Percentiles rank a stretch among this genome's conserved stretches.
Evolutionary conservation across 1,140 invertebrate genomes (phyloP).

Genomic region (Lamellibrachia luymesi): DNA sequence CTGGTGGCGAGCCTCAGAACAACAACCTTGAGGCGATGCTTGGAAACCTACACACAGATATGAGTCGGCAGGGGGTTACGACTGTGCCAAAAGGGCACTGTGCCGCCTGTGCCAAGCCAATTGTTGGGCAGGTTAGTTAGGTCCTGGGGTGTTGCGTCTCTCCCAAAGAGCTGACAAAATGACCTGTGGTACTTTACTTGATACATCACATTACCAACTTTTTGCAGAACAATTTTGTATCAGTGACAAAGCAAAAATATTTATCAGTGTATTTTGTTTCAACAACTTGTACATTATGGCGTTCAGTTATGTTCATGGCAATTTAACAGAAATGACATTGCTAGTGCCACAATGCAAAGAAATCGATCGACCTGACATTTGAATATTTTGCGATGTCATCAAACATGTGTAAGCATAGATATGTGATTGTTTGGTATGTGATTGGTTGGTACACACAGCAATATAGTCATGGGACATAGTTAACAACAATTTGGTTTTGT

Average conservation of each 20-base stretch:
- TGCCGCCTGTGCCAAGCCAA: slow-evolving; percentile 95
- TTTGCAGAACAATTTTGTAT: not conserved
- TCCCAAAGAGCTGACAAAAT: too few species aligned
- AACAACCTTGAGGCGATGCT: slow-evolving; percentile 88
- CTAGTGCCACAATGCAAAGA: too few species aligned
- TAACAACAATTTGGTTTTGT: too few species aligned
- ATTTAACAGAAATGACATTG: too few species aligned
- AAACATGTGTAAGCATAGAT: too few species aligned
- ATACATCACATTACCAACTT: not conserved
- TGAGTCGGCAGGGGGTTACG: slow-evolving; percentile 88
- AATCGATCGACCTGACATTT: too few species aligned
- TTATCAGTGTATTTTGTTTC: not conserved
- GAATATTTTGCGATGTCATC: too few species aligned
- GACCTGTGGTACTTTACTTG: not conserved
- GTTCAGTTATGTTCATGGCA: too few species aligned
- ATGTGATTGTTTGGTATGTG: too few species aligned
- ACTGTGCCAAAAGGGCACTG: slow-evolving; percentile 98
- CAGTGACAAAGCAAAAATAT: not conserved
- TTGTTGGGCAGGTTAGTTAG: slow-evolving; percentile 84
- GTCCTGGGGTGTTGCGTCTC: not conserved
- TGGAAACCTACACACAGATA: slow-evolving; percentile 74
- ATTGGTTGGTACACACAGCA: not conserved
- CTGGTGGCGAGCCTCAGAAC: slow-evolving; percentile 14
- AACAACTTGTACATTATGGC: not conserved
- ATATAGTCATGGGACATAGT: not conserved